A percentile compares a stretch with the other conserved stretches of the same genome.
These are phyloP conservation scores for Labeo rohita DNA, from an alignment of 2,113 vertebrate genomes.

Conservation along the genomic window DNA sequence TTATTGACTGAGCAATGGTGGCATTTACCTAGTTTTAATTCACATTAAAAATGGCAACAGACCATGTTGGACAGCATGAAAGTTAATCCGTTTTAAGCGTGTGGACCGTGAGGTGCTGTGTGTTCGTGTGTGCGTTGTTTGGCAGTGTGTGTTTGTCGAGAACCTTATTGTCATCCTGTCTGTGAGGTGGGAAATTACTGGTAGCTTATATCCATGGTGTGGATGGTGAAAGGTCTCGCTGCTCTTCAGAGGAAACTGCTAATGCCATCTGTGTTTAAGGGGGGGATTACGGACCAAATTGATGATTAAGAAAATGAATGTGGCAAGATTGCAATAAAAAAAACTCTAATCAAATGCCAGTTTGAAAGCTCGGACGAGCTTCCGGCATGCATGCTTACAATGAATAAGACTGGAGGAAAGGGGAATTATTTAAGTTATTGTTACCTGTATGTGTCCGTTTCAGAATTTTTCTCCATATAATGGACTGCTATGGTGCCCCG, in stretches of 20 bases:
- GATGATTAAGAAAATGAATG: slow-evolving; percentile 58
- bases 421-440: neutral
- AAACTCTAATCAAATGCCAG: slow-evolving; percentile 28
- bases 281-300: slow-evolving; percentile 59
- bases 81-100: slow-evolving; percentile 54
- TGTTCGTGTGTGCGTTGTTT: neutral
- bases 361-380: slow-evolving; percentile 31
- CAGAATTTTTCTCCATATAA: no score
- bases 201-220: slow-evolving; percentile 26
- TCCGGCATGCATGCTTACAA: neutral
- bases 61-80: slow-evolving; percentile 47
- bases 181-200: neutral
- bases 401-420: neutral
- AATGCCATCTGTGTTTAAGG: slow-evolving; percentile 45
- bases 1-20: slow-evolving; percentile 53
- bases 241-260: slow-evolving; percentile 37
- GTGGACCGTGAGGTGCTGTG: slow-evolving; percentile 23
- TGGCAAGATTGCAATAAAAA: slow-evolving; percentile 43
- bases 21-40: slow-evolving; percentile 57
- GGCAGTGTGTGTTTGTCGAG: slow-evolving; percentile 19
- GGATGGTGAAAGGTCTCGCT: slow-evolving; percentile 38
- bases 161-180: slow-evolving; percentile 24
- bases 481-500: no score
- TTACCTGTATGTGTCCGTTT: neutral
- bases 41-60: slow-evolving; percentile 47